Percentiles rank a stretch among this genome's conserved stretches.
phyloP scores from a whole-genome alignment of 1,140 invertebrate genomes.

The Trissolcus basalis region DNA sequence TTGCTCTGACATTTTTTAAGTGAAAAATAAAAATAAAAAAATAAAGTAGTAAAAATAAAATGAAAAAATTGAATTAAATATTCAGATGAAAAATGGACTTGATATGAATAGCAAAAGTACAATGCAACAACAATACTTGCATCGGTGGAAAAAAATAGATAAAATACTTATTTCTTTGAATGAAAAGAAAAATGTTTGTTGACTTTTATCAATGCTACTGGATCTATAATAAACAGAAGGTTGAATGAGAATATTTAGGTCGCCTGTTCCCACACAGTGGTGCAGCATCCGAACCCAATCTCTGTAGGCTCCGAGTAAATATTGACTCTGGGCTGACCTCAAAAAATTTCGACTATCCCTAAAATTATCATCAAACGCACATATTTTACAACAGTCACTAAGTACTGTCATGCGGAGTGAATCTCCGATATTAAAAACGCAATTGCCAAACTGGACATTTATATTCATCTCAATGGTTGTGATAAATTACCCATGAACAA shows the following conservation, averaged over 20 bases:
- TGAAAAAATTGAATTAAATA: too few relatives aligned
- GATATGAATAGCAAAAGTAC: too few relatives aligned
- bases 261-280: conserved; percentile 24
- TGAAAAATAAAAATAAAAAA: conserved; percentile 44
- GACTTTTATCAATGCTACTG: too few relatives aligned
- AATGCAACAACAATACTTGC: too few relatives aligned
- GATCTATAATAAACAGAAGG: background rate
- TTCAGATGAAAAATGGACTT: too few relatives aligned
- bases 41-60: background rate
- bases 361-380: conserved; percentile 42
- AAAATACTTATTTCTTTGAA: too few relatives aligned
- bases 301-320: conserved; percentile 39
- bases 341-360: conserved; percentile 24
- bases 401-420: conserved; percentile 17
- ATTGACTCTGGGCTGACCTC: conserved; percentile 42
- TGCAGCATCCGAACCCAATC: conserved; percentile 20
- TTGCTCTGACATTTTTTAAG: conserved; percentile 29
- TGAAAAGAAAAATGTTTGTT: too few relatives aligned
- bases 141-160: too few relatives aligned
- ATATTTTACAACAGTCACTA: conserved; percentile 31
- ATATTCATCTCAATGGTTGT: too few relatives aligned
- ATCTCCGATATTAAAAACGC: background rate
- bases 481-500: too few relatives aligned
- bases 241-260: conserved; percentile 10
- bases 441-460: too few relatives aligned